Conservation (phyloP, 2,888 invertebrate species). For the Subacronicta megacephala region DNA sequence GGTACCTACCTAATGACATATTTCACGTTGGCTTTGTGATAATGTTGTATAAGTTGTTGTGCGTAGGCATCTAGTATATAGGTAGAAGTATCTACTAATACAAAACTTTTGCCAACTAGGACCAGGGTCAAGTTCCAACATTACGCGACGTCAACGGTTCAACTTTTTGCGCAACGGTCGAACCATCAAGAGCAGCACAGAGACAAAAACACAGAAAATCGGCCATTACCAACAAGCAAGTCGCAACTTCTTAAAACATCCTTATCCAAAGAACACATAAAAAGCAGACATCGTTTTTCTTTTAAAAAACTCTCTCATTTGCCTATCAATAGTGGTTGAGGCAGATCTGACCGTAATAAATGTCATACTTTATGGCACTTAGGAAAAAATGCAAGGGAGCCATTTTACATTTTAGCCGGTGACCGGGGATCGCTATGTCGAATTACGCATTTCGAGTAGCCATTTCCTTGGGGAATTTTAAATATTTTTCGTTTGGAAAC, state of each 20-base stretch:
- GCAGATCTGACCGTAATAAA: constrained; percentile 90
- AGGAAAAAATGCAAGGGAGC: constrained; percentile 89
- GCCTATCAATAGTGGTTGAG: constrained; percentile 90
- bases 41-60: constrained; percentile 17
- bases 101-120: neutral
- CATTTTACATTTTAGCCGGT: constrained; percentile 87
- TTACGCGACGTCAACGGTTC: constrained; percentile 22
- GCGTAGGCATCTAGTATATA: neutral
- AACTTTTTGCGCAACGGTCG: constrained; percentile 46
- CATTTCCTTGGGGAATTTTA: constrained; percentile 83
- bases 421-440: constrained; percentile 85
- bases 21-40: constrained; percentile 10
- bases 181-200: constrained; percentile 53
- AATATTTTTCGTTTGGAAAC: constrained; percentile 64
- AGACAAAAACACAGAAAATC: constrained; percentile 66
- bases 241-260: constrained; percentile 82
- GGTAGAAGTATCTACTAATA: neutral
- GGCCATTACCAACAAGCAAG: constrained; percentile 74
- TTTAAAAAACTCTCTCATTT: constrained; percentile 90
- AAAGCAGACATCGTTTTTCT: constrained; percentile 90
- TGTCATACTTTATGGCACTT: constrained; percentile 89
- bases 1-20: constrained; percentile 5
- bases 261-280: constrained; percentile 88
- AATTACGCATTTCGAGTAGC: constrained; percentile 85
- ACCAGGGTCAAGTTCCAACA: constrained; percentile 38